Evolutionary conservation across 2,797 vertebrate genomes (phyloP), one percentile per base, ranked within the genome.

Genomic region (Pteropus rufus): DNA sequence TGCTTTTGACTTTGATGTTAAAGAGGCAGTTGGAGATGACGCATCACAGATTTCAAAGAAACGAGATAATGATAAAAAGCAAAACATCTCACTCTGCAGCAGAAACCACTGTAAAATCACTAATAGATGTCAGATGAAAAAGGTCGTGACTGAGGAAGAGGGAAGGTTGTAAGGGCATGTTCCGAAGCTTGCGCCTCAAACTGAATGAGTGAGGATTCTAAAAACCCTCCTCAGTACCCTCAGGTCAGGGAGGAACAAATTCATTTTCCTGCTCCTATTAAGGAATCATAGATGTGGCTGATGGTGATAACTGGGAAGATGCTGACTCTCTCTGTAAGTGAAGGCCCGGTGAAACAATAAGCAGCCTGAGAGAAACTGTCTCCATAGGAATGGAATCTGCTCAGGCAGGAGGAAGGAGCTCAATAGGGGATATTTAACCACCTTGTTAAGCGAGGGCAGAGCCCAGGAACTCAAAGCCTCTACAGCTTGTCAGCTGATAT

Each of bases 11-110:
- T 80, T 80, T 7, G 29, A 29, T 77, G 34, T 49, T 77, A 75
- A 56, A 91, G 46, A 89, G 21, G 34, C n/a, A 29, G 14, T 89
- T 95, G 64, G 24, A 80, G 31, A 67, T 86, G 62, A 41, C 4
- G 10, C 49, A 90, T 90, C 56, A 90, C 1, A 81, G 21, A 65
- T 95, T 94, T 91, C 82, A 72, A 46, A 67, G 62, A 95, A 84
- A 84, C 29, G 26, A 75, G 11, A 69, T 58, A 29, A 62, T 79
- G 64, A 46, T 95, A 84, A 94, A 29, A 67, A 94, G 15, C 31
- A 67, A 91, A 76, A 84, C 7, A 76, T 64, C 11, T 5, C 44
- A 24, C 8, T 44, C 56, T 29, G 10, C 6, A 8, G 15, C 26
- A 72, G 44, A 36, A 65, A 23, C 60, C 34, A 8, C 41, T 0